Conservation (phyloP, 2,797 vertebrate genomes). For the Sparus aurata region DNA sequence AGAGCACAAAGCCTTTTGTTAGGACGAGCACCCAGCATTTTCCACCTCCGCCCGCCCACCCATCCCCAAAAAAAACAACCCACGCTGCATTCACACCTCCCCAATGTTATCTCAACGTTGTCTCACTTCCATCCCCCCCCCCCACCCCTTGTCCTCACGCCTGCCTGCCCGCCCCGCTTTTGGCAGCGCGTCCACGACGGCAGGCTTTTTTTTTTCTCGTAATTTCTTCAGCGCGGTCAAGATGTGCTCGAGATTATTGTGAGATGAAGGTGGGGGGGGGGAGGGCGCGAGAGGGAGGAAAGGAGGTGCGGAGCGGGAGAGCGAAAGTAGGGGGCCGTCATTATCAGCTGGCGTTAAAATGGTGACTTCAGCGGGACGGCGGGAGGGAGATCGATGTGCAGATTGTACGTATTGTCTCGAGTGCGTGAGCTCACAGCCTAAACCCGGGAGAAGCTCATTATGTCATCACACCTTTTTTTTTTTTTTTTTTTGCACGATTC, state of each 20-base stretch:
- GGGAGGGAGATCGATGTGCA: constrained; percentile 56
- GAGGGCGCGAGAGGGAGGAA: constrained; percentile 15
- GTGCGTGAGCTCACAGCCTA: background rate
- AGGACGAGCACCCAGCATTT: constrained; percentile 54
- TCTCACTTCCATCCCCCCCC: constrained; percentile 36
- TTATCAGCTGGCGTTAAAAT: constrained; percentile 71
- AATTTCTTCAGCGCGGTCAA: constrained; percentile 45
- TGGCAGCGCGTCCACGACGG: constrained; percentile 38
- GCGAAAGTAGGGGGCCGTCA: constrained; percentile 26
- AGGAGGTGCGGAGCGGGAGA: background rate
- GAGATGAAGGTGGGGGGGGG: constrained; percentile 35
- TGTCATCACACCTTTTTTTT: constrained; percentile 5
- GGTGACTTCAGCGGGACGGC: constrained; percentile 65
- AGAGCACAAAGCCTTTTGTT: constrained; percentile 73
- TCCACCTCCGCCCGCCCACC: constrained; percentile 47
- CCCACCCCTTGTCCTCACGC: background rate
- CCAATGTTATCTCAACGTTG: constrained; percentile 54
- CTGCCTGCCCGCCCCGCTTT: constrained; percentile 37
- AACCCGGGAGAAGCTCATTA: constrained; percentile 3
- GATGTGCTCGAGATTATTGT: constrained; percentile 78
- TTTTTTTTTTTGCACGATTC: constrained; percentile 21
- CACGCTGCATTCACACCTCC: constrained; percentile 55
- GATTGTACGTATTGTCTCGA: constrained; percentile 41
- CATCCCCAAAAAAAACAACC: constrained; percentile 42
- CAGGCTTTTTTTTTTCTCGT: constrained; percentile 36